Evolutionary conservation across 2,888 invertebrate species (phyloP), one percentile per base, ranked within the genome.

Genomic region (Nomada fucata): DNA sequence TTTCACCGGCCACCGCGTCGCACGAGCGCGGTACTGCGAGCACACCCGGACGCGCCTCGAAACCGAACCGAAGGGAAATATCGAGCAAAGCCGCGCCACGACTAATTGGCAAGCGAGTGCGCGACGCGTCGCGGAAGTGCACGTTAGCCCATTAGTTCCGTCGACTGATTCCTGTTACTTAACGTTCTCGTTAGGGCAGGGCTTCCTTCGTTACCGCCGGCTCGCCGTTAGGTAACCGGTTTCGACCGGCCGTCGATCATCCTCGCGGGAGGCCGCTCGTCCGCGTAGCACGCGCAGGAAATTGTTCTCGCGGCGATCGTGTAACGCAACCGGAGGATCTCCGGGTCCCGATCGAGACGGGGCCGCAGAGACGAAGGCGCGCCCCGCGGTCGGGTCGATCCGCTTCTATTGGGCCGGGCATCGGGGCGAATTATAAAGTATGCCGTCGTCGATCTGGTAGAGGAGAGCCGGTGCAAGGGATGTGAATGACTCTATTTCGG

Each of bases 81-180:
- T 26, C 50, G 61, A 7, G 9, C 23, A 60, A 44, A 47, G 26
- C 15, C 2, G 57, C 61, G 63, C 42, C 47, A 50, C 47, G 18
- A 74, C 74, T 63, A 68, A 75, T 75, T 69, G 63, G 20, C 36
- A 50, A 7, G 64, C 65, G 26, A 64, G 53, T 15, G 72, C 18
- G 18, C 44, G 44, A 20, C 65, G 47, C 47, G 44, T 59, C 65
- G 70, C 79, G 79, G 79, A 80, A 80, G 72, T 20, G 79, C 61
- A 23, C 61, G 70, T 74, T 79, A 76, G 60, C 69, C 76, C 72
- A 87, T 87, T 84, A 84, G 73, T 85, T 85, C 83, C 83, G 83
- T 75, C 73, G 74, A 76, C 76, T 76, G 79, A 84, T 79, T 85
- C 77, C 83, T 70, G 70, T 88, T 88, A 82, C 86, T 84, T 63